A percentile compares a stretch with the other conserved stretches of the same genome.
Evolutionary conservation across 2,888 invertebrate genomes (phyloP).

Genomic region (Melolontha melolontha): DNA sequence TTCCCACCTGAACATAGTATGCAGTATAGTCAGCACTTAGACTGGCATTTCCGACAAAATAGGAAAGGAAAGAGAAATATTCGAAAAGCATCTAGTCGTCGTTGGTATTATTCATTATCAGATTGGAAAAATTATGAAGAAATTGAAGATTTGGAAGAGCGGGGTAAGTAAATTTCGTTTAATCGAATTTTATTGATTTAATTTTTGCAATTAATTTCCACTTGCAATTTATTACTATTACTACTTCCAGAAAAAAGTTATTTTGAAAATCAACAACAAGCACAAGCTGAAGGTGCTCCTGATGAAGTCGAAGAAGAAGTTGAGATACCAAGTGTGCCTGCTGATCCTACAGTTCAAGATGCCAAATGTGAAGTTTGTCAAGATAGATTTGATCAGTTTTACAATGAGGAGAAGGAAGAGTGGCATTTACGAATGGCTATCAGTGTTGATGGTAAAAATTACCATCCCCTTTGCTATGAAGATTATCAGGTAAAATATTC

Average conservation of each 20-base stretch:
- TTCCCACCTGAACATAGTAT: slow-evolving; percentile 92
- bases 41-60: slow-evolving; percentile 99
- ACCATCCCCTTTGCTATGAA: slow-evolving; percentile 91
- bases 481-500: slow-evolving; percentile 77
- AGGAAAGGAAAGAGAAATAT: slow-evolving; percentile 87
- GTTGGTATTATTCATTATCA: slow-evolving; percentile 90
- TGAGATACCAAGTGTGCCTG: slow-evolving; percentile 78
- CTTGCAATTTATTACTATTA: slow-evolving; percentile 1
- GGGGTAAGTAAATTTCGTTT: slow-evolving; percentile 68
- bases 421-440: slow-evolving; percentile 94
- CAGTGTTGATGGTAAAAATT: slow-evolving; percentile 79
- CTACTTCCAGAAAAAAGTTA: slow-evolving; percentile 82
- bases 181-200: not conserved
- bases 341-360: slow-evolving; percentile 74
- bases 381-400: slow-evolving; percentile 94
- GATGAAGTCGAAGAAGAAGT: slow-evolving; percentile 72
- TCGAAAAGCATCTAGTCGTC: slow-evolving; percentile 83
- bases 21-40: slow-evolving; percentile 94
- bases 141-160: slow-evolving; percentile 90
- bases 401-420: slow-evolving; percentile 96
- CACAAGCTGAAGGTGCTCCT: slow-evolving; percentile 69
- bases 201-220: not conserved
- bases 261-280: slow-evolving; percentile 79
- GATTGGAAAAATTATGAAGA: slow-evolving; percentile 97
- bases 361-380: slow-evolving; percentile 89